Evolutionary conservation across 1,140 invertebrate species (phyloP).

Genomic region (Bombyx mori): ASM3026992v2 NC_085119.1:12245501-12246000

Average conservation of each 20-base stretch:
- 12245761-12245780: slow-evolving; percentile 64
- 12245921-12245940: not conserved
- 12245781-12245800: slow-evolving; percentile 1
- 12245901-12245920: not conserved
- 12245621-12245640: no score
- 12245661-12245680: not conserved
- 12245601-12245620: no score
- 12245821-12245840: not conserved
- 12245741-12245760: slow-evolving; percentile 48
- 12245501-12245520: no score
- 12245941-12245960: no score
- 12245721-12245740: slow-evolving; percentile 65
- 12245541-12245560: no score
- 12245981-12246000: no score
- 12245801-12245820: not conserved
- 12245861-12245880: not conserved
- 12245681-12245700: slow-evolving; percentile 20
- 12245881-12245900: not conserved
- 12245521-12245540: no score
- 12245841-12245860: not conserved
- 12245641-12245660: no score
- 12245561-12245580: no score
- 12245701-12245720: slow-evolving; percentile 55
- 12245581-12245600: no score
- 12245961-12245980: no score